phyloP scores from a whole-genome alignment of 1,140 invertebrate genomes.

The Lithobius niger region DNA sequence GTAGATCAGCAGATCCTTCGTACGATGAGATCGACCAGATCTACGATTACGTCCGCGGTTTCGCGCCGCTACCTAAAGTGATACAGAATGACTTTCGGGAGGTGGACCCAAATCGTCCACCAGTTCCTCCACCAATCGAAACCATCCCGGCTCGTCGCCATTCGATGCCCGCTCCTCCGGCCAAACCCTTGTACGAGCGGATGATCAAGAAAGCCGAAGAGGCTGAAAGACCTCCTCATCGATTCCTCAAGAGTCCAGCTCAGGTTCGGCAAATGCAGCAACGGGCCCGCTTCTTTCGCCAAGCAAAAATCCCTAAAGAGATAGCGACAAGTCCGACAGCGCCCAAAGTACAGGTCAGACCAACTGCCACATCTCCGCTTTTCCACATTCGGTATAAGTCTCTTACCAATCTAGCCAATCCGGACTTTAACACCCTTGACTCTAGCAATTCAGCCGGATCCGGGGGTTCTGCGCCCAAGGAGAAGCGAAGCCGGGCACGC shows the following conservation, averaged over 20 bases:
- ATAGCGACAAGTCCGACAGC: slow-evolving; percentile 14
- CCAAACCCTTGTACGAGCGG: neutral
- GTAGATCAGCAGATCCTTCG: slow-evolving; percentile 42
- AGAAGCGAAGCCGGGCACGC: slow-evolving; percentile 37
- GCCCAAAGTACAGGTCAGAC: slow-evolving; percentile 43
- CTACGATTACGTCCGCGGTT: slow-evolving; percentile 86
- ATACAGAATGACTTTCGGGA: neutral
- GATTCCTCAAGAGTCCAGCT: slow-evolving; percentile 14
- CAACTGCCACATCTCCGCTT: slow-evolving; percentile 49
- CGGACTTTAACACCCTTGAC: slow-evolving; percentile 64
- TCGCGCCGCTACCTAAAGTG: slow-evolving; percentile 66
- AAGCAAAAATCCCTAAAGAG: slow-evolving; percentile 9
- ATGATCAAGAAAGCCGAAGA: slow-evolving; percentile 2
- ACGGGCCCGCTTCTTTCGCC: slow-evolving; percentile 8
- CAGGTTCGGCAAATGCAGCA: slow-evolving; percentile 9
- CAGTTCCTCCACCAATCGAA: slow-evolving; percentile 21
- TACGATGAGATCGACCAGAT: slow-evolving; percentile 95
- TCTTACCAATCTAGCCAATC: slow-evolving; percentile 56
- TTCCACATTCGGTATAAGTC: slow-evolving; percentile 73
- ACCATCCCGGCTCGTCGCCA: slow-evolving; percentile 17
- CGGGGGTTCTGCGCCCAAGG: slow-evolving; percentile 38
- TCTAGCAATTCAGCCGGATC: slow-evolving; percentile 78
- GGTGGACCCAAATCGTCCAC: slow-evolving; percentile 6
- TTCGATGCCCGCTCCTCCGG: slow-evolving; percentile 4
- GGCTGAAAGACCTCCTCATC: slow-evolving; percentile 7